Evolutionary conservation across 2,888 invertebrate species (phyloP), one percentile per base, ranked within the genome.

Genomic region (Leucania comma): DNA sequence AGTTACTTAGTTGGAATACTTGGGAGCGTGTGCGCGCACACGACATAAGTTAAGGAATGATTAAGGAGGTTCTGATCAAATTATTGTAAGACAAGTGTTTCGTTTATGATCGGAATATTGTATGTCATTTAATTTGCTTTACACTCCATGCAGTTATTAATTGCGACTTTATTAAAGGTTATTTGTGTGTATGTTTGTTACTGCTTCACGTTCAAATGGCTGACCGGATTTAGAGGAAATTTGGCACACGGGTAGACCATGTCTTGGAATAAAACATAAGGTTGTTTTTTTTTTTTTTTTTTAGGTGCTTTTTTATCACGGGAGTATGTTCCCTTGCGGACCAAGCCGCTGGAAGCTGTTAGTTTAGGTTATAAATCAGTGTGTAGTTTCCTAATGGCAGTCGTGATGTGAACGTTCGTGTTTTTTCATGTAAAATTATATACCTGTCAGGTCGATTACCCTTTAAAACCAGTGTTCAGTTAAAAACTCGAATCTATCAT

Each of bases 51-150:
- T 82, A 78, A 79, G 80, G 74, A 80, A 90, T 88, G 88, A 89
- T 90, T 88, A 88, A 90, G 86, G 86, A 79, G 86, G 88, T 88
- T 89, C 86, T 89, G 85, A 87, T 86, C 83, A 83, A 86, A 86
- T 90, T 89, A 89, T 88, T 88, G 86, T 77, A 81, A 82, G 83
- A 81, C 76, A 86, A 88, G 86, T 86, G 85, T 86, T 84, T 69
- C 82, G 82, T 85, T 87, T 84, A 75, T 85, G 83, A 80, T 71
- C 57, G 60, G 63, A 69, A 71, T 75, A 72, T 71, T 72, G 53
- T 68, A 32, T 65, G 26, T 57, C 58, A 72, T 71, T 69, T 58
- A 71, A 56, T 69, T 54, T 48, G n/a, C 59, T 65, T 59, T 20
- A 48, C 48, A 50, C 54, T 74, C 29, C 12, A 24, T 26, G 38